Evolutionary conservation across 2,797 vertebrate species (phyloP), one percentile per base, ranked within the genome.

Genomic region (Alcedo quadribrachys): DNA sequence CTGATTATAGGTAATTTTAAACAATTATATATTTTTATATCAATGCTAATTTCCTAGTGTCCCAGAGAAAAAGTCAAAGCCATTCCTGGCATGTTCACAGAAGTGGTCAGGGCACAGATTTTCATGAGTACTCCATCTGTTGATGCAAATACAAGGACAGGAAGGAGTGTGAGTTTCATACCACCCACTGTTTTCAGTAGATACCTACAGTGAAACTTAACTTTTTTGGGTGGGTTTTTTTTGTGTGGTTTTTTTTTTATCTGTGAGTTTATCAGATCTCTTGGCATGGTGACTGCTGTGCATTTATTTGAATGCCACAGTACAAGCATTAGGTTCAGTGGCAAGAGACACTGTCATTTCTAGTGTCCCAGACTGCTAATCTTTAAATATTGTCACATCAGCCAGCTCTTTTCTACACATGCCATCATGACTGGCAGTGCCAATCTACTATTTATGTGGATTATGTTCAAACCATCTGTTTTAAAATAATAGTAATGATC

Each of bases 391-490:
- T 96, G 90, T 90, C 11, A 15, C 81, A 94, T 92, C 94, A 94
- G 96, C 95, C 96, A 96, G 88, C 92, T 96, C 96, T 96, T 94
- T 95, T 96, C 95, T 95, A 67, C 95, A 96, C 95, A 93, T 95
- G 95, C 93, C 96, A 92, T 96, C 86, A 21, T 96, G 95, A 96
- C 93, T 96, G 95, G 96, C 94, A 95, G 92, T 96, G 96, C 96
- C 96, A 96, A 96, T 96, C 95, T 94, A 96, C 95, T 96, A 96
- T 96, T 96, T 96, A 96, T 94, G 95, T 96, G 96, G 96, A 96
- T 96, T 96, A 96, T 96, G 94, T 96, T 96, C 95, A 96, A 95
- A 96, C 96, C 96, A 96, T 95, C 96, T 96, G 96, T 93, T 96
- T 95, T 95, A 92, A 96, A 96, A 96, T 96, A 96, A 96, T 95